Percentiles rank a stretch among this genome's conserved stretches.
These are phyloP conservation scores for Odontesthes bonariensis DNA, from an alignment of 2,113 vertebrate species.

Conservation along the genomic window DNA sequence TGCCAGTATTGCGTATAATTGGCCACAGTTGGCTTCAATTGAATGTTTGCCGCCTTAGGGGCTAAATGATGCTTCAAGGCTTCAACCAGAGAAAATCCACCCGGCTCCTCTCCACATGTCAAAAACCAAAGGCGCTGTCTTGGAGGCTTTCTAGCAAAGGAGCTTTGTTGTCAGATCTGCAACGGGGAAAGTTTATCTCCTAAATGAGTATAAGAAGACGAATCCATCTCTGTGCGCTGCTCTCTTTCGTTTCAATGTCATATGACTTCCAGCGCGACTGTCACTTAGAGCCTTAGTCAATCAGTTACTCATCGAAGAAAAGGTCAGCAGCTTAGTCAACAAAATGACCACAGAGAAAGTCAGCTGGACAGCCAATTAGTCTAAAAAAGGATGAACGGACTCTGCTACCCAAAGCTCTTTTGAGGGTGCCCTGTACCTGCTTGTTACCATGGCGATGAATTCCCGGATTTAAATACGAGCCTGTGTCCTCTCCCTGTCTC, in stretches of 20 bases:
- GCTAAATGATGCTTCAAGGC: conserved; percentile 66
- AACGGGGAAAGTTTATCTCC: conserved; percentile 22
- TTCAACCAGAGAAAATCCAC: conserved; percentile 45
- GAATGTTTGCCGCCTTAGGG: conserved; percentile 61
- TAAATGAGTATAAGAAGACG: conserved; percentile 24
- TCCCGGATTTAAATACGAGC: conserved; percentile 69
- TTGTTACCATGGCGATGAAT: conserved; percentile 77
- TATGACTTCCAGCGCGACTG: conserved; percentile 47
- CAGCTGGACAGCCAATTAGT: conserved; percentile 54
- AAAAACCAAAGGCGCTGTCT: conserved; percentile 40
- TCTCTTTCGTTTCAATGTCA: conserved; percentile 42
- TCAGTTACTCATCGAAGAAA: conserved; percentile 65
- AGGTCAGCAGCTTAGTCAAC: conserved; percentile 71
- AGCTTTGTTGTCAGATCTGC: conserved; percentile 11
- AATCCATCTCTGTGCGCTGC: background rate
- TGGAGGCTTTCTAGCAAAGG: conserved; percentile 14
- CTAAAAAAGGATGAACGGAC: conserved; percentile 47
- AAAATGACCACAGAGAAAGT: conserved; percentile 49
- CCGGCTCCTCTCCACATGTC: conserved; percentile 52
- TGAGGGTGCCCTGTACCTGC: conserved; percentile 69
- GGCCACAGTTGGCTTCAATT: conserved; percentile 73
- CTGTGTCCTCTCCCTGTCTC: conserved; percentile 50
- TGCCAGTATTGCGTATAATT: conserved; percentile 66
- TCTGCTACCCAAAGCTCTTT: conserved; percentile 55
- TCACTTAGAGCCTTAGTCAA: conserved; percentile 66